Conservation (phyloP, 2,888 invertebrate genomes). For the Ormyrus nitidulus region DNA sequence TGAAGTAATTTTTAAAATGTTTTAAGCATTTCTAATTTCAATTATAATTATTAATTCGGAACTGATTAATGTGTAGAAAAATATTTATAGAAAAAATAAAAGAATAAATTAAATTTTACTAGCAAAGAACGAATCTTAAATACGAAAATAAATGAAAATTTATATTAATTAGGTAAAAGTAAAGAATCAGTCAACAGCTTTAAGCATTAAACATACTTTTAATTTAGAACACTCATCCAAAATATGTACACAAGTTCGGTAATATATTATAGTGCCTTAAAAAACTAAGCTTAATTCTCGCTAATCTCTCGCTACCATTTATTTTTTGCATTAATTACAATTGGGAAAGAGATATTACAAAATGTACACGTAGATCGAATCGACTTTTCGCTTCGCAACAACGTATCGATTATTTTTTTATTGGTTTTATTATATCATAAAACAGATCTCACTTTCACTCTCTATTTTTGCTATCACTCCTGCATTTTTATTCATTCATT, state of each 20-base stretch:
- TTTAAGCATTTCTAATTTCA: no score
- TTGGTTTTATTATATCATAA: conserved; percentile 49
- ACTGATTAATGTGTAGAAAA: no score
- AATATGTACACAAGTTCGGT: conserved; percentile 71
- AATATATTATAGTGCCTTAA: conserved; percentile 71
- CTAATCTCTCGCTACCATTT: conserved; percentile 63
- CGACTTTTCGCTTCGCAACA: conserved; percentile 61
- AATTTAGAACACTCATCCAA: conserved; percentile 74
- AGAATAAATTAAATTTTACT: neutral
- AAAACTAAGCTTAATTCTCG: conserved; percentile 67
- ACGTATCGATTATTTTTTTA: conserved; percentile 50
- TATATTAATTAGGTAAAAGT: no score
- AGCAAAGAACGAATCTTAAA: neutral
- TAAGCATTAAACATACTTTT: conserved; percentile 72
- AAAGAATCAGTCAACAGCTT: conserved; percentile 38
- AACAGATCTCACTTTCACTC: conserved; percentile 56
- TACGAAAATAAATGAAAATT: no score
- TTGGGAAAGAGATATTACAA: conserved; percentile 71
- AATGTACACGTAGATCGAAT: conserved; percentile 72
- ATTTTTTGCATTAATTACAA: conserved; percentile 70
- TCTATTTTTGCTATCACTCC: conserved; percentile 53
- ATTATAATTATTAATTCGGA: no score
- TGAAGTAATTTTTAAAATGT: no score
- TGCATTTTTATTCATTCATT: conserved; percentile 43
- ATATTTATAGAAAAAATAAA: neutral